Base-by-base conservation (phyloP, 1,140 invertebrate genomes). In the Philopotamus ludificatus region DNA sequence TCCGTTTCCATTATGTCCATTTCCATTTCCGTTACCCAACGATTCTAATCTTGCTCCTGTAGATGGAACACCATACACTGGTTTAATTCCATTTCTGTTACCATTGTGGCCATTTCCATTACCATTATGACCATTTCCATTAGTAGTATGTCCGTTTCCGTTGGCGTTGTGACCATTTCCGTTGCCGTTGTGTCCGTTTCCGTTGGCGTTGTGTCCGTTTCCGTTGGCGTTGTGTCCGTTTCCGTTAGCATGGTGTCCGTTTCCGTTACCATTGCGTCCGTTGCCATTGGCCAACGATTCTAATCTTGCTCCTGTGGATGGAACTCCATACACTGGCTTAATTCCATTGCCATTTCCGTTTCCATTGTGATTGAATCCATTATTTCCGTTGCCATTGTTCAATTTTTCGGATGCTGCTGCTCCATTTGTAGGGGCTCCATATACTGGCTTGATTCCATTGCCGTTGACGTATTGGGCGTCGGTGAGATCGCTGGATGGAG, bases 401-500 rank as follows among this genome's bases (percentile, higher is more conserved):
- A 20, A 39, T 18, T 21, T 20, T 3, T 55, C 10, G 34, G 26
- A 26, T 12, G 34, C 41, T 20, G 18, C 28, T 21, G 34, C 21
- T 25, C 55, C 51, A 7, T 59, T 55, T 10, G 23, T 7, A 42
- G 54, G 54, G 1, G 23, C 39, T 20, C 54, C 54, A 42, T 57
- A 57, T 42, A 57, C 54, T 42, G 54, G 54, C n/a, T 42, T 42
- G 1, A 42, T 1, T 63, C 66, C 62, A 54, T 65, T 68, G 18
- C 54, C 54, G 23, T 57, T 57, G 8, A 16, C 18, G 12, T 45
- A 18, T 18, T 15, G 47, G 12, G 25, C 34, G 34, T 4, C 45
- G 39, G 10, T 41, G 23, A 18, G 61, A 39, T 3, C 45, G 16
- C 21, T 12, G 20, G 41, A 23, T 23, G 57, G 57, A 3, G 28